These are phyloP conservation scores for Cheilosia vulpina DNA, from an alignment of 2,888 invertebrate species.

Conservation along the genomic window DNA sequence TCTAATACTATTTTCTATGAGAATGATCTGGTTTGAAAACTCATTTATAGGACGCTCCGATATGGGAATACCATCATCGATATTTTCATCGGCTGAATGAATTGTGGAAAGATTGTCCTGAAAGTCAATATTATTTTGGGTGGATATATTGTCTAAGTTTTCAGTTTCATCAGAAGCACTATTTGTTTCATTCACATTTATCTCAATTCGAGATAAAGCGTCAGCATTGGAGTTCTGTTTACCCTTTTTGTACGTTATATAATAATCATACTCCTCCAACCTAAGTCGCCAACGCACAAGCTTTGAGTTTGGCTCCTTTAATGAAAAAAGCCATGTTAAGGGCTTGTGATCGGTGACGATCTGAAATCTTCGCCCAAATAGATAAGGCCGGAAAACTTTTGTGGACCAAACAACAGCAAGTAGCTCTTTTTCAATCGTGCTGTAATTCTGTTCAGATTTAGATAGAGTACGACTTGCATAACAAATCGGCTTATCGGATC, in stretches of 20 bases:
- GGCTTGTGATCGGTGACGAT: background rate
- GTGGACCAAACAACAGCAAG: too few relatives aligned
- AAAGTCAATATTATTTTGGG: constrained; percentile 1
- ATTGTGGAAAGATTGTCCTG: background rate
- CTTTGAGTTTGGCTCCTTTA: constrained; percentile 60
- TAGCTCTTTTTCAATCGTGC: too few relatives aligned
- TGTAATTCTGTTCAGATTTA: too few relatives aligned
- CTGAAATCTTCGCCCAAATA: too few relatives aligned
- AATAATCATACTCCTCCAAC: constrained; percentile 45
- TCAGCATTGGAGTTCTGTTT: constrained; percentile 35
- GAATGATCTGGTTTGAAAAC: constrained; percentile 36
- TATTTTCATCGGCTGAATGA: constrained; percentile 17
- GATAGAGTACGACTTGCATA: constrained; percentile 21
- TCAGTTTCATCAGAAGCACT: background rate
- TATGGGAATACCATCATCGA: constrained; percentile 35
- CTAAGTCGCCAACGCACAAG: constrained; percentile 44
- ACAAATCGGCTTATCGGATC: constrained; percentile 47
- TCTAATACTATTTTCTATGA: constrained; percentile 36
- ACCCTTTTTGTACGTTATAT: constrained; percentile 44
- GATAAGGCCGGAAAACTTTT: constrained; percentile 75
- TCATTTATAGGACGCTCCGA: constrained; percentile 52
- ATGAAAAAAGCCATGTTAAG: constrained; percentile 74
- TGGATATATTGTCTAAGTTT: background rate
- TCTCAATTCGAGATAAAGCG: background rate
- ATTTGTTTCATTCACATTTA: background rate